Percentiles rank a stretch among this genome's conserved stretches.
Conservation (phyloP, 2,797 vertebrate genomes). For the Capromys pilorides region DNA sequence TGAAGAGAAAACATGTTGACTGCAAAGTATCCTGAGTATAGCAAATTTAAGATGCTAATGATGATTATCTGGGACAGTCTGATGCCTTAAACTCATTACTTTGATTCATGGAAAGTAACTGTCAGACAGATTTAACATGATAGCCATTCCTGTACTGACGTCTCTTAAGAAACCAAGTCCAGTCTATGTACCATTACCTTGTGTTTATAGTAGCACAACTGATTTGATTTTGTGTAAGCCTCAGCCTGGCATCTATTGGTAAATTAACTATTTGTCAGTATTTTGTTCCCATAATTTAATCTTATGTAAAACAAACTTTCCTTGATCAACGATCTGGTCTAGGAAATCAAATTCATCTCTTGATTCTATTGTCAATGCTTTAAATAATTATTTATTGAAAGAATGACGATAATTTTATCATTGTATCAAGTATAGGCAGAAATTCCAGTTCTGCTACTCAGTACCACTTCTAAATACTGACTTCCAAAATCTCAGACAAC, state of each 20-base stretch:
- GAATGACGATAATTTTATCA: slow-evolving; percentile 44
- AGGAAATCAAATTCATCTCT: slow-evolving; percentile 41
- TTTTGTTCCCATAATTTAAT: slow-evolving; percentile 67
- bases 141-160: slow-evolving; percentile 56
- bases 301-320: slow-evolving; percentile 67
- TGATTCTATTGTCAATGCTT: neutral
- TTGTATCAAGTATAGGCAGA: neutral
- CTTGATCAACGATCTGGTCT: slow-evolving; percentile 20
- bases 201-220: slow-evolving; percentile 55
- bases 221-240: slow-evolving; percentile 67
- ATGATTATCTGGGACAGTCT: slow-evolving; percentile 71
- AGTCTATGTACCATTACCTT: slow-evolving; percentile 68
- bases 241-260: neutral
- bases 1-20: slow-evolving; percentile 58
- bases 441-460: neutral
- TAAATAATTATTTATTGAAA: slow-evolving; percentile 54
- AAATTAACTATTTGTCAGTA: slow-evolving; percentile 68
- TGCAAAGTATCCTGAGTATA: slow-evolving; percentile 24
- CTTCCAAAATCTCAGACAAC: slow-evolving; percentile 1
- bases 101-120: slow-evolving; percentile 65
- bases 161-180: slow-evolving; percentile 70
- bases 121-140: slow-evolving; percentile 68
- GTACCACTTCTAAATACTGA: slow-evolving; percentile 37
- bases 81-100: slow-evolving; percentile 77
- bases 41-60: slow-evolving; percentile 58